These are phyloP conservation scores for Orthonychiurus folsomi DNA, from an alignment of 2,888 invertebrate genomes.

Conservation along the genomic window DNA sequence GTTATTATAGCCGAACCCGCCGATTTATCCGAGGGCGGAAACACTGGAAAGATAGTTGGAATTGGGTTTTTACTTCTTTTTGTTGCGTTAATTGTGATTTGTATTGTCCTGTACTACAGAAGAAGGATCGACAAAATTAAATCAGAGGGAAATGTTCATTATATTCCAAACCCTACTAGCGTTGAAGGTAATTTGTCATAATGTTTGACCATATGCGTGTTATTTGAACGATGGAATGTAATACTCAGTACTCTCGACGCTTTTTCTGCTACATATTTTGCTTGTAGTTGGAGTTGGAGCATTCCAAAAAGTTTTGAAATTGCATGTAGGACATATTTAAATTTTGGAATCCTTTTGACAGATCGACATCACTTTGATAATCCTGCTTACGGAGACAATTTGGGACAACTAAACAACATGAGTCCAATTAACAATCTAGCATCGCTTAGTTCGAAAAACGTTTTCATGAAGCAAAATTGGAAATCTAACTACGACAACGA, in stretches of 20 bases:
- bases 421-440: constrained; percentile 32
- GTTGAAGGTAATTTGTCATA: constrained; percentile 56
- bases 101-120: constrained; percentile 66
- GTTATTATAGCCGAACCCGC: constrained; percentile 14
- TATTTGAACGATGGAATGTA: no score
- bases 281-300: no score
- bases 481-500: constrained; percentile 48
- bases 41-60: constrained; percentile 53
- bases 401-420: constrained; percentile 46
- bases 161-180: constrained; percentile 66
- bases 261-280: no score
- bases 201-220: no score
- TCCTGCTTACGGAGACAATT: constrained; percentile 75
- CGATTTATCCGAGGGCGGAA: constrained; percentile 25
- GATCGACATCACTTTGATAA: constrained; percentile 85
- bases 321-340: not conserved
- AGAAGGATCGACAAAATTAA: constrained; percentile 71
- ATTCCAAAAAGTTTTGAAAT: no score
- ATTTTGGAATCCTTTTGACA: constrained; percentile 42
- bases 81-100: constrained; percentile 54
- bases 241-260: constrained; percentile 7
- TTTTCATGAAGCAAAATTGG: constrained; percentile 54
- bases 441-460: constrained; percentile 50
- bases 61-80: constrained; percentile 60
- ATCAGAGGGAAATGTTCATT: constrained; percentile 78